Conservation (phyloP, 2,113 vertebrate genomes). For the Dolichotis patagonum region DNA sequence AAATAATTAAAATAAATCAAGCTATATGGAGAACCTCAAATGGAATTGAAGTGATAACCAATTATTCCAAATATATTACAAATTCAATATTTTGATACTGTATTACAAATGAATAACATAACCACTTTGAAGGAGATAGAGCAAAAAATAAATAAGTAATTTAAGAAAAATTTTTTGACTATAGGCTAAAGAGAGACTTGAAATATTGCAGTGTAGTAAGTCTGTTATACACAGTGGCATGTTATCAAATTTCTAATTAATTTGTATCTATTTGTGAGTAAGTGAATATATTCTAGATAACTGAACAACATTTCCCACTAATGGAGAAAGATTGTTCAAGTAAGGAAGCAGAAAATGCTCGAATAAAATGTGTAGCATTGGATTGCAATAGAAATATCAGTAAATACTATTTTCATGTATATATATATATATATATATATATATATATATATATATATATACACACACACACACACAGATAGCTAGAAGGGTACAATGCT, state of each 20-base stretch:
- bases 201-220: not conserved
- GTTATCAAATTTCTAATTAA: not conserved
- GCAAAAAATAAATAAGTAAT: conserved; percentile 19
- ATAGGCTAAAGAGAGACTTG: not conserved
- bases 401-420: not conserved
- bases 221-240: not conserved
- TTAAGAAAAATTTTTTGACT: not conserved
- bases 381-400: not conserved
- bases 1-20: not conserved
- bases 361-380: not conserved
- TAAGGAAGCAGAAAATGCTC: not conserved
- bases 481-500: not conserved
- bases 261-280: not conserved
- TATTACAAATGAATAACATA: not conserved
- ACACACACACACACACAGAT: not conserved
- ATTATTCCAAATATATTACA: not conserved
- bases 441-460: not conserved
- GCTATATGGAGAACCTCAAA: not conserved
- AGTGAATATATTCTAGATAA: not conserved
- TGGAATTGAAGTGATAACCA: not conserved
- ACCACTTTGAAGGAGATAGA: not conserved
- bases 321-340: not conserved
- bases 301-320: not conserved
- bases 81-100: not conserved
- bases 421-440: not conserved